Percentiles rank a stretch among this genome's conserved stretches.
Evolutionary conservation across 2,113 vertebrate genomes (phyloP).

Genomic region (Danionella cerebrum): DNA sequence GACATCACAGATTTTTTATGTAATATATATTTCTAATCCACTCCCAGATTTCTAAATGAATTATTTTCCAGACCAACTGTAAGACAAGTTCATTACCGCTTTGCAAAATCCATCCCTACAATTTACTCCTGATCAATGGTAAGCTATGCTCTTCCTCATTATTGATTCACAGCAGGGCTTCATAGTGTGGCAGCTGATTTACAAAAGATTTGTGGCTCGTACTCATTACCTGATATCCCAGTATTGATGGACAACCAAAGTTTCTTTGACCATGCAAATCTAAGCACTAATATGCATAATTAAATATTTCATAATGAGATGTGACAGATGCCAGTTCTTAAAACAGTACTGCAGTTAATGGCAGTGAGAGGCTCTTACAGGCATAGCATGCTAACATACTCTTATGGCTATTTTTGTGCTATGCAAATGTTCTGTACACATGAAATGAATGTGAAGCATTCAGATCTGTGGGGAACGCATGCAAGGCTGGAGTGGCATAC

Average conservation of each 20-base stretch:
- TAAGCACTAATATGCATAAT: constrained; percentile 30
- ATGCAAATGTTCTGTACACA: not conserved
- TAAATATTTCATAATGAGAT: constrained; percentile 32
- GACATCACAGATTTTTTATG: too few species aligned
- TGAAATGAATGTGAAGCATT: not conserved
- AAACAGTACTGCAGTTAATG: not conserved
- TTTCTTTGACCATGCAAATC: constrained; percentile 43
- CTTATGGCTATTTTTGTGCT: not conserved
- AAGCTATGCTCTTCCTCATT: not conserved
- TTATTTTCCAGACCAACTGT: too few species aligned
- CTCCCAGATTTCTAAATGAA: too few species aligned
- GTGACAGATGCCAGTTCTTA: constrained; percentile 5
- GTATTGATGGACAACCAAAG: constrained; percentile 28
- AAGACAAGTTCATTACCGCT: too few species aligned
- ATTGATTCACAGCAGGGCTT: not conserved
- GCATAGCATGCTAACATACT: not conserved
- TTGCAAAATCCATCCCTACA: too few species aligned
- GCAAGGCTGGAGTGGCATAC: too few species aligned
- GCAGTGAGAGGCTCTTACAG: not conserved
- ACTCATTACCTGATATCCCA: constrained; percentile 46
- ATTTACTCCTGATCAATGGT: not conserved
- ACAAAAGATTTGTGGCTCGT: constrained; percentile 37
- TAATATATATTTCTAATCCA: too few species aligned
- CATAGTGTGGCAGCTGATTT: constrained; percentile 19
- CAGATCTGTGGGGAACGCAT: not conserved